Conservation (phyloP, 1,140 invertebrate species). For the Pararge aegeria region DNA sequence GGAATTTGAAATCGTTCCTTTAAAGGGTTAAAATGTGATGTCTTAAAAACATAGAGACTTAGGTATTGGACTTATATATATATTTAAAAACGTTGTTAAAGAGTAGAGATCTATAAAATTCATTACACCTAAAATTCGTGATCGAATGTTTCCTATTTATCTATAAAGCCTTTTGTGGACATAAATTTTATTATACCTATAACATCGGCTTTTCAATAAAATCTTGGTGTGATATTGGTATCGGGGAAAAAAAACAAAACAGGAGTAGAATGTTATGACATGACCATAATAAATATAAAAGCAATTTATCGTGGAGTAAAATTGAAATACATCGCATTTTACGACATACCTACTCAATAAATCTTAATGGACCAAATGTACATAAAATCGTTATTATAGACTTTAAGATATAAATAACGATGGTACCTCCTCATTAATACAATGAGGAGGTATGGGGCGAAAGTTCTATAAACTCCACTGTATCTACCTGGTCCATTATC, state of each 20-base stretch:
- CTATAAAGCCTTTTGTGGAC: slow-evolving; percentile 39
- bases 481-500: not conserved
- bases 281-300: slow-evolving; percentile 50
- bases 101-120: slow-evolving; percentile 55
- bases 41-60: too few species aligned
- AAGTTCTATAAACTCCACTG: not conserved
- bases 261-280: slow-evolving; percentile 47
- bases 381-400: slow-evolving; percentile 21
- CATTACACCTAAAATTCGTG: slow-evolving; percentile 40
- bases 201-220: slow-evolving; percentile 60
- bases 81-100: too few species aligned
- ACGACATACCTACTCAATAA: slow-evolving; percentile 25
- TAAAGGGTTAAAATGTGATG: too few species aligned
- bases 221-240: slow-evolving; percentile 44
- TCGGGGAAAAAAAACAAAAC: slow-evolving; percentile 49
- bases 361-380: slow-evolving; percentile 22
- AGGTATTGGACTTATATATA: too few species aligned
- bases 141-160: slow-evolving; percentile 43
- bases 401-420: slow-evolving; percentile 11
- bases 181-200: slow-evolving; percentile 54
- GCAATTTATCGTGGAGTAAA: slow-evolving; percentile 42
- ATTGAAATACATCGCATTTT: slow-evolving; percentile 33
- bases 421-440: slow-evolving; percentile 16
- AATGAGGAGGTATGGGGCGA: not conserved
- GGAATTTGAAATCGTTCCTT: too few species aligned